A percentile compares a stretch with the other conserved stretches of the same genome.
Evolutionary conservation across 2,888 invertebrate species (phyloP).

Genomic region (Lordiphosa andalusiaca): DNA sequence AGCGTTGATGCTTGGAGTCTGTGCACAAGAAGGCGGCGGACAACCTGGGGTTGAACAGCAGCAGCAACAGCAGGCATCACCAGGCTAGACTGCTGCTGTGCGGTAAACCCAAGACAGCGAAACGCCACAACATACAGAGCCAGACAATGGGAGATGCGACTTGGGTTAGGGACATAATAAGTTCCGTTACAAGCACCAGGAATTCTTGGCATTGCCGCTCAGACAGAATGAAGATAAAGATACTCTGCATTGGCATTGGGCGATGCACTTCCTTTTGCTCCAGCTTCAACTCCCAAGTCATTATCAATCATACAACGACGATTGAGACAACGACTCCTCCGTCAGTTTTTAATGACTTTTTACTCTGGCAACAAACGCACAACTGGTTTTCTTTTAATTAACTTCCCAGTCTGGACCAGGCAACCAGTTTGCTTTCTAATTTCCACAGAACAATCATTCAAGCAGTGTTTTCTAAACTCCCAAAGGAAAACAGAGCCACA

Average conservation of each 20-base stretch:
- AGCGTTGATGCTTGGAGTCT: neutral
- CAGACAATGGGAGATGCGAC: conserved; percentile 1
- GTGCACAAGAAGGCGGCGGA: conserved; percentile 7
- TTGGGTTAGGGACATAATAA: conserved; percentile 37
- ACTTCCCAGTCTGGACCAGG: conserved; percentile 47
- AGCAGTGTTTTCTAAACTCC: neutral
- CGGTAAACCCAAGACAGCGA: conserved; percentile 19
- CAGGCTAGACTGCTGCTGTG: conserved; percentile 1
- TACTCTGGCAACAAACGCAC: conserved; percentile 39
- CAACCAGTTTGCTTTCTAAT: conserved; percentile 71
- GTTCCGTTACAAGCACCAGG: conserved; percentile 61
- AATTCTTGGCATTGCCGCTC: conserved; percentile 51
- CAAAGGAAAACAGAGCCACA: conserved; percentile 50
- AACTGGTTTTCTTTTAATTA: conserved; percentile 74
- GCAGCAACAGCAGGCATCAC: conserved; percentile 13
- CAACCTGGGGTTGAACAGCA: conserved; percentile 18
- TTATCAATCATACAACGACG: conserved; percentile 60
- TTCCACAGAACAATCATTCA: conserved; percentile 27
- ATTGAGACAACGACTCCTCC: conserved; percentile 20
- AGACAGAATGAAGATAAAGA: conserved; percentile 32
- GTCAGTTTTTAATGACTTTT: conserved; percentile 64
- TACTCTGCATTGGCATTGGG: conserved; percentile 15
- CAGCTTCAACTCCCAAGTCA: conserved; percentile 33
- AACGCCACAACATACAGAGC: conserved; percentile 1
- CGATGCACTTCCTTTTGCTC: neutral